Conservation (phyloP, 1,140 invertebrate species). For the Anastrepha ludens region DNA sequence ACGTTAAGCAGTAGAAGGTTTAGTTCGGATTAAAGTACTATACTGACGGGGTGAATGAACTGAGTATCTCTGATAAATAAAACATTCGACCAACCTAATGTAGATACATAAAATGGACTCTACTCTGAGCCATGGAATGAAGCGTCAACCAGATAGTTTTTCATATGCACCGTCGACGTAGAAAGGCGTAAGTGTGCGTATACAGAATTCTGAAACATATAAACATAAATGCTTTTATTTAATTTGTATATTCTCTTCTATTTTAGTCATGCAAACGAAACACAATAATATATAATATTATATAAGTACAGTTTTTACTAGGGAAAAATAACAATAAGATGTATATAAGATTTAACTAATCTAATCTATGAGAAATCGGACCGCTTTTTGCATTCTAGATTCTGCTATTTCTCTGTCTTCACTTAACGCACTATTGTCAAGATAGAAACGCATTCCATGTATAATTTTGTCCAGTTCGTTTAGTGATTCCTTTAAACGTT, state of each 20-base stretch:
- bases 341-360: too few species aligned
- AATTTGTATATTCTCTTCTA: too few species aligned
- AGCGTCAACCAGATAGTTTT: too few species aligned
- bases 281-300: background rate
- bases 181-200: too few species aligned
- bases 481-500: slow-evolving; percentile 60
- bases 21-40: too few species aligned
- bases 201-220: too few species aligned
- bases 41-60: too few species aligned
- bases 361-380: slow-evolving; percentile 71
- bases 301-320: background rate
- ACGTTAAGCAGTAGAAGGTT: too few species aligned
- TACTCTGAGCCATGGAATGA: too few species aligned
- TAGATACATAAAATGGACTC: background rate
- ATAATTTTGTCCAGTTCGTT: slow-evolving; percentile 63
- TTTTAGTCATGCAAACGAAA: background rate
- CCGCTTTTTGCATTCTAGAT: slow-evolving; percentile 66
- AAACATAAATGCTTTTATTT: too few species aligned
- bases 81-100: background rate
- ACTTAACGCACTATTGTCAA: slow-evolving; percentile 58
- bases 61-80: background rate
- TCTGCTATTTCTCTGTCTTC: slow-evolving; percentile 56
- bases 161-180: too few species aligned
- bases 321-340: too few species aligned
- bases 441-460: slow-evolving; percentile 62